phyloP scores from a whole-genome alignment of 2,797 vertebrate species.

The Sternotherus odoratus region DNA sequence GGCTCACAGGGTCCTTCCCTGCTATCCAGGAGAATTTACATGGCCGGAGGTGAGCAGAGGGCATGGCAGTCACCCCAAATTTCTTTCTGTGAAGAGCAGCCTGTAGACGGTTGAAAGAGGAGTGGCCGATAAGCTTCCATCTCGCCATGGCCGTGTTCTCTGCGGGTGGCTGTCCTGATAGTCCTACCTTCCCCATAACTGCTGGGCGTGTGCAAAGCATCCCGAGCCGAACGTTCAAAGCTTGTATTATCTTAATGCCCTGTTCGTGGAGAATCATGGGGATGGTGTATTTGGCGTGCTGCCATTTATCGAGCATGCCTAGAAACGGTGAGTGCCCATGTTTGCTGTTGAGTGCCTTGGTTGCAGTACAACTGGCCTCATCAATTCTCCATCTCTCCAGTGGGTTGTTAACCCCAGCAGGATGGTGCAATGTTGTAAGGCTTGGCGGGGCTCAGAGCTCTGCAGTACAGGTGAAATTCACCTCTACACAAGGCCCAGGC shows the following conservation, averaged over 20 bases:
- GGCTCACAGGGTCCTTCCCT: neutral
- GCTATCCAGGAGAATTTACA: neutral
- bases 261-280: neutral
- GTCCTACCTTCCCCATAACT: fast-evolving
- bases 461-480: fast-evolving
- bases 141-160: neutral
- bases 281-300: fast-evolving
- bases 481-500: neutral
- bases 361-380: neutral
- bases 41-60: neutral
- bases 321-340: fast-evolving
- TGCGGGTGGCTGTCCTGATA: neutral
- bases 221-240: fast-evolving
- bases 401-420: neutral
- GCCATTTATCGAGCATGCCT: neutral
- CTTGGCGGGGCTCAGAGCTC: fast-evolving
- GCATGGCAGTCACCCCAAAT: neutral
- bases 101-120: neutral
- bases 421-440: neutral
- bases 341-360: neutral
- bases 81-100: neutral
- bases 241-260: neutral
- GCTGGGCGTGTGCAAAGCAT: fast-evolving
- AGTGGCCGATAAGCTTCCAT: neutral
- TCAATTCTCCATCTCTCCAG: neutral